A percentile compares a stretch with the other conserved stretches of the same genome.
Conservation (phyloP, 2,888 invertebrate species). For the Stenoptilia bipunctidactyla region DNA sequence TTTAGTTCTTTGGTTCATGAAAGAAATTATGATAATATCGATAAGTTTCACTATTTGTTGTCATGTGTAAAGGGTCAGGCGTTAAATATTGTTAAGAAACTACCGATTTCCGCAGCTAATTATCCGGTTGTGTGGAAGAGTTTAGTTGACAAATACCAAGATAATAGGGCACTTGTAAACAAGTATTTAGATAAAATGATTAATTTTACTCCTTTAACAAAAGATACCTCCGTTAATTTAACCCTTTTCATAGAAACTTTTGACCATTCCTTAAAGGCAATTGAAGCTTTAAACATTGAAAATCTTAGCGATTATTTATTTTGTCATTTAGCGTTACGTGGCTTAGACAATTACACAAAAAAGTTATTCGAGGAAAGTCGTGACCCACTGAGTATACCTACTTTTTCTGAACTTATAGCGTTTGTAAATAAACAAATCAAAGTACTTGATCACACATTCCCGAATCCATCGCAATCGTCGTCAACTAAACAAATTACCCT, state of each 20-base stretch:
- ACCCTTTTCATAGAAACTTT: conserved; percentile 3
- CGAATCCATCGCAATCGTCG: neutral
- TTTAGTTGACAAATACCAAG: conserved; percentile 4
- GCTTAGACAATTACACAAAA: conserved; percentile 1
- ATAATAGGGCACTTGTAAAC: conserved; percentile 4
- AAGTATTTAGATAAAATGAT: conserved; percentile 6
- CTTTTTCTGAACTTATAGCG: neutral
- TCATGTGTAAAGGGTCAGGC: conserved; percentile 4
- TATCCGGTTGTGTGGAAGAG: conserved; percentile 3
- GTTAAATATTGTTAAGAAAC: conserved; percentile 1
- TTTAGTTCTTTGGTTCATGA: conserved; percentile 2
- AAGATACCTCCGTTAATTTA: neutral
- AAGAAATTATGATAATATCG: neutral
- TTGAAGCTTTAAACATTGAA: conserved; percentile 3
- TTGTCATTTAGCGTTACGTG: conserved; percentile 2
- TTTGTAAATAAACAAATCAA: neutral
- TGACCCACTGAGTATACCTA: neutral
- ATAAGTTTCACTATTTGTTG: conserved; percentile 6
- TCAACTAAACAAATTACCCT: neutral
- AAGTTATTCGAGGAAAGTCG: neutral
- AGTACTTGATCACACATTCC: neutral
- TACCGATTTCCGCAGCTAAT: conserved; percentile 5
- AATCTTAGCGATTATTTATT: conserved; percentile 2
- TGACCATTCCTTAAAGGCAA: neutral
- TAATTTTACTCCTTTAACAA: conserved; percentile 4